Conservation (phyloP, 2,888 invertebrate genomes). For the Drosophila conformis region DNA sequence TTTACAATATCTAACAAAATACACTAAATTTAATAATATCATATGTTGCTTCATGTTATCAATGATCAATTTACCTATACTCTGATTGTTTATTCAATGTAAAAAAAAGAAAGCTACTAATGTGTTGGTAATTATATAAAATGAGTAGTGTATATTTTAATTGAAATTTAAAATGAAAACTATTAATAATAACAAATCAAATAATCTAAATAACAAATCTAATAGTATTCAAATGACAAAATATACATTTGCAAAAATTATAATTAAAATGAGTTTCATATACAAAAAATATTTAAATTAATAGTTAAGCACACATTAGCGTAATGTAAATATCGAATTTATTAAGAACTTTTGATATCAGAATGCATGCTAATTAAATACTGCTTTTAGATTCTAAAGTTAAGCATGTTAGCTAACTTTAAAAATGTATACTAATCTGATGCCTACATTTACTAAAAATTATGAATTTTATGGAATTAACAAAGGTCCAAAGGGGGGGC, state of each 20-base stretch:
- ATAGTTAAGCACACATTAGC: background rate
- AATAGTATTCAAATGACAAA: background rate
- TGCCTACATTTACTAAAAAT: conserved; percentile 16
- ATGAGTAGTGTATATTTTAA: background rate
- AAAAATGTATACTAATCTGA: background rate
- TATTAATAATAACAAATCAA: background rate
- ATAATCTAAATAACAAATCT: background rate
- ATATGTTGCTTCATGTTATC: background rate
- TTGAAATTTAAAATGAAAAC: background rate
- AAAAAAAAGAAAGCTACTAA: background rate
- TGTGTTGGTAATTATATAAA: background rate
- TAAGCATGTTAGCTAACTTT: background rate
- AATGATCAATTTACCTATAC: background rate
- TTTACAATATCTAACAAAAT: background rate
- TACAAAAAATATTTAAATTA: background rate
- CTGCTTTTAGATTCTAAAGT: background rate
- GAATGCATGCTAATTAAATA: background rate
- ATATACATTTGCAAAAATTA: background rate
- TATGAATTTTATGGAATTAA: conserved; percentile 37
- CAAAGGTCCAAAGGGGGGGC: conserved; percentile 1
- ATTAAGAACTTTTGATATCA: background rate
- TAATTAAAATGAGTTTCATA: background rate
- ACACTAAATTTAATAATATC: background rate
- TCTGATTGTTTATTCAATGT: background rate
- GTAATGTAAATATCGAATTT: background rate